Base-by-base conservation (phyloP, 2,888 invertebrate species). In the Dascillus cervinus region DNA sequence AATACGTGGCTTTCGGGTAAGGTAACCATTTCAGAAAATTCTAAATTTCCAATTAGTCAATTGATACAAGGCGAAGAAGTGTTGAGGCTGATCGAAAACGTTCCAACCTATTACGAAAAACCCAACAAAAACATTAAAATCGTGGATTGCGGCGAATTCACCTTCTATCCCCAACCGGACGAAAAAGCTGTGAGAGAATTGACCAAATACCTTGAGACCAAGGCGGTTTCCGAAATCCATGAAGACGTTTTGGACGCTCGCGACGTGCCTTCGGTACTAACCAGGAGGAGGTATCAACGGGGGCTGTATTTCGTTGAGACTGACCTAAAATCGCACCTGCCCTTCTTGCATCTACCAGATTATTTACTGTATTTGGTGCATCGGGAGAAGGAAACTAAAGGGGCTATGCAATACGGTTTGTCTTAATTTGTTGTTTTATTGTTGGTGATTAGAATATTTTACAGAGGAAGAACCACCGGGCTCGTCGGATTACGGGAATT, bases 1-100 rank as follows among this genome's bases (percentile, higher is more conserved):
- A 70, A 62, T 82, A 79, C 52, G 82, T 84, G 3, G 83, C 81
- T 2, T 82, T 85, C 55, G 84, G 77, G 73, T 75, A 55, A 50
- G 2, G 11, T 8, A 17, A 17, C 4, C 17, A 17, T 17, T 17
- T 4, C 4, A 17, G 4, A 17, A 17, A 17, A 17, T 17, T 17
- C 4, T 17, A n/a, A n/a, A n/a, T n/a, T n/a, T n/a, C n/a, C n/a
- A n/a, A n/a, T n/a, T n/a, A 61, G 82, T 2, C 77, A 80, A 61
- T 64, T 82, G 2, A 65, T 82, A 17, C 78, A 79, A 44, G 83
- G 82, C 2, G 75, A 73, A 32, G 60, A 69, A 24, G 71, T 77
- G 8, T 60, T 84, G 20, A 60, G 68, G 33, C 62, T 60, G 41
- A 75, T 84, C 20, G 81, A 82, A 60, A 53, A 61, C n/a, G 66